Evolutionary conservation across 2,797 vertebrate species (phyloP).

Genomic region (Rhinoraja longicauda): DNA sequence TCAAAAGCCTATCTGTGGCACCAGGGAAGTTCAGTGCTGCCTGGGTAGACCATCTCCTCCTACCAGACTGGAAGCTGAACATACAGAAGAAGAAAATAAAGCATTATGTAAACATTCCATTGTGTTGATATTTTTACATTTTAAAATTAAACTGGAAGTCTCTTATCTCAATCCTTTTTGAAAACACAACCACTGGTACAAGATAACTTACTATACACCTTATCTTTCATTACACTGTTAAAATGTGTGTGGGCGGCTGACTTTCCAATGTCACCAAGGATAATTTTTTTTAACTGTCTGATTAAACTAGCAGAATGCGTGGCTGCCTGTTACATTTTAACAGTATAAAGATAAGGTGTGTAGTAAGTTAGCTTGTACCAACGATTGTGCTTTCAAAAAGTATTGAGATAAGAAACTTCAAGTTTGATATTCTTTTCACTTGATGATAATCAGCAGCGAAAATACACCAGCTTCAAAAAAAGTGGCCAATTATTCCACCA

Average conservation of each 20-base stretch:
- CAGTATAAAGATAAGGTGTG: too few relatives aligned
- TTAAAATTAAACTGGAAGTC: background rate
- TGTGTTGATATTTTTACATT: background rate
- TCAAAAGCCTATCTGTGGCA: background rate
- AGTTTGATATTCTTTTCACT: background rate
- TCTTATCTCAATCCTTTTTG: background rate
- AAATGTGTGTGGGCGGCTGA: background rate
- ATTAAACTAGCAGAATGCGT: background rate
- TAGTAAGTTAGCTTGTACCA: too few relatives aligned
- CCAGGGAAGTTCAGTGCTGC: background rate
- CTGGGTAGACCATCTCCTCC: background rate
- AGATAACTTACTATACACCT: background rate
- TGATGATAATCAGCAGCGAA: background rate
- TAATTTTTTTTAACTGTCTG: background rate
- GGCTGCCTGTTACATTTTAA: background rate
- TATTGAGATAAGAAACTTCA: too few relatives aligned
- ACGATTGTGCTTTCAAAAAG: too few relatives aligned
- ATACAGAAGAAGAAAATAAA: background rate
- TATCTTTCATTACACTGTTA: background rate
- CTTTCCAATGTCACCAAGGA: background rate
- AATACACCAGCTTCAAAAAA: background rate
- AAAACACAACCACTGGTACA: background rate
- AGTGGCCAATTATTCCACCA: background rate
- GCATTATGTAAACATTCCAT: background rate
- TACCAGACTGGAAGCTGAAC: background rate